Base-by-base conservation (phyloP, 1,140 invertebrate species). In the Drosophila sp. region DNA sequence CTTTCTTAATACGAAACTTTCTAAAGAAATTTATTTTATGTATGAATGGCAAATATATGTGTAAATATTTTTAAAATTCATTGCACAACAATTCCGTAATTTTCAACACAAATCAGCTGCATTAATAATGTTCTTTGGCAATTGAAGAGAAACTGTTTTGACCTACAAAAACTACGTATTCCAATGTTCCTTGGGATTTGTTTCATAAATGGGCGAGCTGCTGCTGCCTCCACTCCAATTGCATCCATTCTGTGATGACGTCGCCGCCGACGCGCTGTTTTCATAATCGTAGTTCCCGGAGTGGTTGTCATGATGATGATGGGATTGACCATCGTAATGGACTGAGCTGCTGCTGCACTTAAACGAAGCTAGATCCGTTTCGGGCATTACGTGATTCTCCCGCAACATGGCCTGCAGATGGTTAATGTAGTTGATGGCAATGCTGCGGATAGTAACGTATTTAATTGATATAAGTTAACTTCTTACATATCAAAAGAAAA, bases 381-480 rank as follows among this genome's bases (percentile, higher is more conserved):
- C 76, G 13, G 76, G 43, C 46, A 76, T 45, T 11, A 38, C 29
- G 11, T 76, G 67, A 61, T 63, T 83, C 8, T 89, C 80, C 3
- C 83, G 62, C 45, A 89, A 43, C 84, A 89, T 86, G 53, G 86
- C 81, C 70, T 96, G 95, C 59, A 97, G 92, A 79, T 97, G 95
- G 57, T 95, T 93, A 63, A 97, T 97, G 89, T 97, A 97, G 45
- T 94, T 95, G 66, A 97, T 97, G 13, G 96, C 96, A 92, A 95
- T 93, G 72, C 95, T 95, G 90, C 53, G 93, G 7, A 32, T 1
- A 2, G 0, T 50, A 18, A 27, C 1, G n/a, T n/a, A 36, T 2
- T 9, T 40, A 8, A 21, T 4, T 7, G 18, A 58, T 14, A 48
- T 61, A 16, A 29, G n/a, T 40, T 36, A 43, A 4, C 1, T 21